phyloP scores from a whole-genome alignment of 92 coral and sea anemone species.

The Anthopleura xanthogrammica region DNA sequence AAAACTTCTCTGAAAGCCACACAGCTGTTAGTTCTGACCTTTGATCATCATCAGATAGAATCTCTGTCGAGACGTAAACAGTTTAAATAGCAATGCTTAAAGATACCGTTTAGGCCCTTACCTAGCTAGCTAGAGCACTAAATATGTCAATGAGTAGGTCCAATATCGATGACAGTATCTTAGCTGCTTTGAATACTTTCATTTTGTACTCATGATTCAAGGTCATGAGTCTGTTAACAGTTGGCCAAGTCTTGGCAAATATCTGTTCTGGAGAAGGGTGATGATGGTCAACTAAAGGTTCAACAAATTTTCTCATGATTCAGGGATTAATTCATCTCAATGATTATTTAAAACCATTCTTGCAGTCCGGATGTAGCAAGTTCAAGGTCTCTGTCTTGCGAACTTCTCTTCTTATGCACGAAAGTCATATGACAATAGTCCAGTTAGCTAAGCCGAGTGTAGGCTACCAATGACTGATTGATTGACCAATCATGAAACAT shows the following conservation, averaged over 20 bases:
- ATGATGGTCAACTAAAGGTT: neutral
- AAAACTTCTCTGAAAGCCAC: neutral
- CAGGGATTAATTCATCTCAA: neutral
- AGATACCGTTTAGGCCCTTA: slow-evolving; percentile 2
- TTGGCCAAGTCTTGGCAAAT: neutral
- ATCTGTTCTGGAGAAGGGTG: neutral
- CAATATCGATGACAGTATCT: slow-evolving; percentile 10
- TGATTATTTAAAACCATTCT: neutral
- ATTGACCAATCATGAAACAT: too few species aligned
- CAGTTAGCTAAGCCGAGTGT: too few species aligned
- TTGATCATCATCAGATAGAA: neutral
- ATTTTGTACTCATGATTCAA: slow-evolving; percentile 3
- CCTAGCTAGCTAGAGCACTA: neutral
- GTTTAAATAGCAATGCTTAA: neutral
- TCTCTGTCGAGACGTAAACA: neutral
- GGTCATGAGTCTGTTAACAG: slow-evolving; percentile 38
- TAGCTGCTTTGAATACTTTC: slow-evolving; percentile 23
- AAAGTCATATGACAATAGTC: neutral
- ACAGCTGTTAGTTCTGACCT: neutral
- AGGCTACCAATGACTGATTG: too few species aligned
- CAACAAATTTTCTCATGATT: neutral
- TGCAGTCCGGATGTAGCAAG: slow-evolving; percentile 9
- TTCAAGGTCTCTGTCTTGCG: neutral
- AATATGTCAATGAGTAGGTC: neutral
- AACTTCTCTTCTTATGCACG: neutral